These are phyloP conservation scores for Neosilurus hyrtlii DNA, from an alignment of 2,797 vertebrate species.

Conservation along the genomic window DNA sequence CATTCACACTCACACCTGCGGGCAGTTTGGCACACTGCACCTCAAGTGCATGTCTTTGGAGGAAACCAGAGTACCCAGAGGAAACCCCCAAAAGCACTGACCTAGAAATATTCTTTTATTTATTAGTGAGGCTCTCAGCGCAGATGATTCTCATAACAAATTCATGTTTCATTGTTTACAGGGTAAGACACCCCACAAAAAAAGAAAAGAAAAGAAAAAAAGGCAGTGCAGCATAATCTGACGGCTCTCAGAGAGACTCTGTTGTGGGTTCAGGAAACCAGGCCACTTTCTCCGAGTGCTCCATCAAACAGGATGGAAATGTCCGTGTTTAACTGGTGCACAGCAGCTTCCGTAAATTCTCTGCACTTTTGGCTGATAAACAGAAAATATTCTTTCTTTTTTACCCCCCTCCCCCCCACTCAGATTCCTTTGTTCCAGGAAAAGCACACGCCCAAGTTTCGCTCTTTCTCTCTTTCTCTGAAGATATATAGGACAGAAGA, in stretches of 20 bases:
- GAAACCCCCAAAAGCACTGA: too few relatives aligned
- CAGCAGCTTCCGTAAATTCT: not conserved
- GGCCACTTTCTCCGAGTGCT: slow-evolving; percentile 5
- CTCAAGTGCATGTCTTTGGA: too few relatives aligned
- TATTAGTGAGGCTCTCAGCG: not conserved
- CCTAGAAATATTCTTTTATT: too few relatives aligned
- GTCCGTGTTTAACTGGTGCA: not conserved
- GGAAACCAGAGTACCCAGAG: too few relatives aligned
- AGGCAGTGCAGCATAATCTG: not conserved
- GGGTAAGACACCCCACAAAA: too few relatives aligned
- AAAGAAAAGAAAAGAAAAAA: too few relatives aligned
- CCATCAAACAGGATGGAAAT: slow-evolving; percentile 1
- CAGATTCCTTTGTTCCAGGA: slow-evolving; percentile 23
- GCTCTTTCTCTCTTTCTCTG: slow-evolving; percentile 15
- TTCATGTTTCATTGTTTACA: too few relatives aligned
- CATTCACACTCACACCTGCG: too few relatives aligned
- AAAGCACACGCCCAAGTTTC: slow-evolving; percentile 20
- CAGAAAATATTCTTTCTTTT: not conserved
- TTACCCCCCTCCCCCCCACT: too few relatives aligned
- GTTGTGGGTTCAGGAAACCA: slow-evolving; percentile 9
- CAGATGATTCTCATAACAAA: not conserved
- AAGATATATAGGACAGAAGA: slow-evolving; percentile 39
- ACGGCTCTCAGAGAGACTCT: not conserved
- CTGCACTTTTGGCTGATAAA: not conserved
- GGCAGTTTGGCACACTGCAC: too few relatives aligned